Base-by-base conservation (phyloP, 2,888 invertebrate genomes). In the Drosophila ustulata region DNA sequence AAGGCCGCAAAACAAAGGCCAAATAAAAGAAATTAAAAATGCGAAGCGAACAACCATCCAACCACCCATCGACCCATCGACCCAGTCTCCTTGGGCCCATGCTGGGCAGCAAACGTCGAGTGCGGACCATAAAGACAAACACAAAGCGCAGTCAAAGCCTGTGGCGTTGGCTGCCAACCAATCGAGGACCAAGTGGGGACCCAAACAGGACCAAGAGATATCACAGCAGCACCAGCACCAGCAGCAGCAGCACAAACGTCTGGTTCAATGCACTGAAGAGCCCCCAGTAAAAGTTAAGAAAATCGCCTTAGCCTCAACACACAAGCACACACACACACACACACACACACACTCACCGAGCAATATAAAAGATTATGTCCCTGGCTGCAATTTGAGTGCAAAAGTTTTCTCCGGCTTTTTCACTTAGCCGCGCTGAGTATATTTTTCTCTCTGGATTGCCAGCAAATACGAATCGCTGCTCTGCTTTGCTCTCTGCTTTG, bases 21-120 rank as follows among this genome's bases (percentile, higher is more conserved):
- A 81, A 84, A 71, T 69, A 89, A 86, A 86, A 86, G 88, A 82
- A 88, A 89, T 88, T 88, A 89, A 85, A 88, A 88, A 72, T 75
- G 58, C 57, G 51, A 64, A 66, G 59, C 59, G 26, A 30, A 6
- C n/a, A 13, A 13, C 30, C 34, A 34, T 2, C 34, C 34, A 34
- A 3, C 34, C 34, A 8, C 9, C 8, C 37, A 4, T 6, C n/a
- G 25, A 8, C 8, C 8, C 8, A 41, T 13, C 37, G 4, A 23
- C 13, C 11, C 7, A 13, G 18, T 11, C 9, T 25, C 25, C 25
- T 47, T 7, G 23, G 18, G 39, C 26, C 7, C 45, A 11, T 34
- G 28, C 43, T 59, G 41, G 18, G 28, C 53, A 52, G 53, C 13
- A 41, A 37, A 41, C 25, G n/a, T 23, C 41, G 23, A 47, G 52